Percentiles rank a stretch among this genome's conserved stretches.
Conservation (phyloP, 2,888 invertebrate species). For the Synanthedon andrenaeformis region DNA sequence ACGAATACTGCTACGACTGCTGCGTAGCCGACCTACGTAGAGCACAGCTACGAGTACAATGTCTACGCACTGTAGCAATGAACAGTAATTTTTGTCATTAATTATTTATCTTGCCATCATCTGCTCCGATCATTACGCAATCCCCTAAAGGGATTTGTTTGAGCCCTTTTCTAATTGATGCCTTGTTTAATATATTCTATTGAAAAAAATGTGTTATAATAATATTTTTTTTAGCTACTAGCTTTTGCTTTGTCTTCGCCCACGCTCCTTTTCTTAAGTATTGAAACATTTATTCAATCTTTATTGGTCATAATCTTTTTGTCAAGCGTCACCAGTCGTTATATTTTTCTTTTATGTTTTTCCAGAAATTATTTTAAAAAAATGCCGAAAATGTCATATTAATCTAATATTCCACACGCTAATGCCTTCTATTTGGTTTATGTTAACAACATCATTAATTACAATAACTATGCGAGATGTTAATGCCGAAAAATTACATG, state of each 20-base stretch:
- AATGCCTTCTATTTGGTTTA: too few relatives aligned
- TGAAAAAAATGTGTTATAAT: background rate
- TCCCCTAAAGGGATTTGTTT: conserved; percentile 3
- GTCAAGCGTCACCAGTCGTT: too few relatives aligned
- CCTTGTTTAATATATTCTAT: background rate
- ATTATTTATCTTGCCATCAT: background rate
- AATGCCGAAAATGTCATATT: too few relatives aligned
- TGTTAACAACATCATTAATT: background rate
- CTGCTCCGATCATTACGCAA: conserved; percentile 2
- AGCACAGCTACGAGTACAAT: background rate
- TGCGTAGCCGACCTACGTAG: background rate
- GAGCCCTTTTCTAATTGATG: conserved; percentile 1
- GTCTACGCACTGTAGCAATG: background rate
- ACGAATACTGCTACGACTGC: background rate
- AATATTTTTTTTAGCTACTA: too few relatives aligned
- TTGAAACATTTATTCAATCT: too few relatives aligned
- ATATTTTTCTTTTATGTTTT: too few relatives aligned
- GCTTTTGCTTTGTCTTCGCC: too few relatives aligned
- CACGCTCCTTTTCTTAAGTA: too few relatives aligned
- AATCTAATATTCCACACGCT: too few relatives aligned
- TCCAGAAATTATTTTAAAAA: background rate
- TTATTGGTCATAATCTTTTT: too few relatives aligned
- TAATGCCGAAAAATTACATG: background rate
- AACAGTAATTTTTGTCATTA: background rate
- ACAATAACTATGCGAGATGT: background rate